Percentiles rank a stretch among this genome's conserved stretches.
These are phyloP conservation scores for Oncorhynchus nerka DNA, from an alignment of 2,113 vertebrate genomes.

Conservation along the genomic window DNA sequence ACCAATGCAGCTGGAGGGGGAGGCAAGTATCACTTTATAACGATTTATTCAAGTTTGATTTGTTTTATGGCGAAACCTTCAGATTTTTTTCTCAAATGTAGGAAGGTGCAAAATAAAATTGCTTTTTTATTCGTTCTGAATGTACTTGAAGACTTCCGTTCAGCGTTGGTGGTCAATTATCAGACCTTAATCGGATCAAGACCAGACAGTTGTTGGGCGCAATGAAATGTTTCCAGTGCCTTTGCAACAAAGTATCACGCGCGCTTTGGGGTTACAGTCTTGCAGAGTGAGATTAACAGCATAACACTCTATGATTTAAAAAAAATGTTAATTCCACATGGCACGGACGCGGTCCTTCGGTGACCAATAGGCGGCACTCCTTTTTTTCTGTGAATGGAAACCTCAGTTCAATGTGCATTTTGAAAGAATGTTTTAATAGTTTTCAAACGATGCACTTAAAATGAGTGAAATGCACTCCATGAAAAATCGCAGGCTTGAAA, in stretches of 20 bases:
- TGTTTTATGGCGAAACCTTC: not conserved
- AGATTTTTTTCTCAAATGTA: not conserved
- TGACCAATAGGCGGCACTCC: slow-evolving; percentile 43
- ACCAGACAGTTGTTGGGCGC: slow-evolving; percentile 14
- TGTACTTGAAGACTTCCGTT: not conserved
- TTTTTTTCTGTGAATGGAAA: not conserved
- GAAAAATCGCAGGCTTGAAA: not conserved
- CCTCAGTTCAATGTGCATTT: not conserved
- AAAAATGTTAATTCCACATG: not conserved
- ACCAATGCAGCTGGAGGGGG: slow-evolving; percentile 87
- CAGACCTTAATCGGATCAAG: too few species aligned
- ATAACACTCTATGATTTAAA: not conserved
- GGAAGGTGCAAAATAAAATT: not conserved
- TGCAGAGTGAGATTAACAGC: too few species aligned
- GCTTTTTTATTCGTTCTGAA: too few species aligned
- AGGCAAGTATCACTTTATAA: slow-evolving; percentile 70
- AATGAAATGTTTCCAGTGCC: slow-evolving; percentile 41
- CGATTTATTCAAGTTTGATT: not conserved
- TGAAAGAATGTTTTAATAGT: not conserved
- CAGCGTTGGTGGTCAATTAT: too few species aligned
- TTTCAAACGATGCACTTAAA: not conserved
- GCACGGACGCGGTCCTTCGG: not conserved
- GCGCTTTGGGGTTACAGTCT: slow-evolving; percentile 13
- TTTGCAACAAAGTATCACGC: slow-evolving; percentile 18
- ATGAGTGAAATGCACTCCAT: not conserved